These are phyloP conservation scores for Aepyceros melampus DNA, from an alignment of 2,113 vertebrate species.

Conservation along the genomic window DNA sequence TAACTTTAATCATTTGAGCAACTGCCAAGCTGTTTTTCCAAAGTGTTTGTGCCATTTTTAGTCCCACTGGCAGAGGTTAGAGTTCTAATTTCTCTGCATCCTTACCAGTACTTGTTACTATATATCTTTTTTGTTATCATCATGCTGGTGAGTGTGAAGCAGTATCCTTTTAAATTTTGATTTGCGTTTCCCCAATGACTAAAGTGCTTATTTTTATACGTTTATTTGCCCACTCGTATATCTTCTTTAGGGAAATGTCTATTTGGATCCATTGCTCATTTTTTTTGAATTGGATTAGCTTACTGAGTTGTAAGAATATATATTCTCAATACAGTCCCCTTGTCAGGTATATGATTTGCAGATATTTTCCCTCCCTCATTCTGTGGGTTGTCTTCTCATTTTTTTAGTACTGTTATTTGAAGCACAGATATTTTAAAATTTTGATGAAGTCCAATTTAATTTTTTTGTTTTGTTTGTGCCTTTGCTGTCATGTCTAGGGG, in stretches of 20 bases:
- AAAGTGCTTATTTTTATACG: neutral
- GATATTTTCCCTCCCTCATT: neutral
- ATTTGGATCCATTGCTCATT: neutral
- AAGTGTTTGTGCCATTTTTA: neutral
- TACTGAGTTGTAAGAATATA: neutral
- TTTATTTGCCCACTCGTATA: neutral
- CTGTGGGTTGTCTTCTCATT: neutral
- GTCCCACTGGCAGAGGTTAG: neutral
- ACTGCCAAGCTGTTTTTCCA: neutral
- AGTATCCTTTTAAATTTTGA: neutral
- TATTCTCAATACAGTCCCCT: neutral
- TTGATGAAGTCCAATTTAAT: neutral
- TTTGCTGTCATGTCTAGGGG: neutral
- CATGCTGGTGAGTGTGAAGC: neutral
- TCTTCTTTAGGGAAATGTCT: neutral
- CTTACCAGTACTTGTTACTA: neutral
- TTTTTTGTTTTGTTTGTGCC: neutral
- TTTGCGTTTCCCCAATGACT: neutral
- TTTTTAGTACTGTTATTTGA: constrained; percentile 3
- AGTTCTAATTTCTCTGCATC: neutral
- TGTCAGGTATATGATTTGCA: neutral
- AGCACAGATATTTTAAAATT: neutral
- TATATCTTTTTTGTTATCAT: neutral
- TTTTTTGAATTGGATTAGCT: neutral
- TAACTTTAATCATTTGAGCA: neutral